phyloP scores from a whole-genome alignment of 1,140 invertebrate genomes.

The Littorina saxatilis region DNA sequence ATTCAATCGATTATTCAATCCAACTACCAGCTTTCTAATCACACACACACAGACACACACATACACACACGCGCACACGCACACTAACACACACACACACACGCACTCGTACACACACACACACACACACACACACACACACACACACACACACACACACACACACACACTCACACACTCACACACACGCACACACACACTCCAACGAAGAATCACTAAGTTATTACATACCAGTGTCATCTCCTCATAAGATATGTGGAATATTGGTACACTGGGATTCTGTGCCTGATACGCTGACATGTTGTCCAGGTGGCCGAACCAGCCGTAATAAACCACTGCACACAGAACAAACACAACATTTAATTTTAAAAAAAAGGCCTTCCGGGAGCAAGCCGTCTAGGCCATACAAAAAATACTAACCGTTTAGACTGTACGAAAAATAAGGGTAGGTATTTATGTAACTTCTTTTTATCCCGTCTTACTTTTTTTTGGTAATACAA shows the following conservation, averaged over 20 bases:
- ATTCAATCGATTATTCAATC: no score
- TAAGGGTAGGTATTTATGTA: no score
- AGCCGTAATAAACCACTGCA: conserved; percentile 15
- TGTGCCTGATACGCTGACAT: not conserved
- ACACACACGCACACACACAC: conserved; percentile 14
- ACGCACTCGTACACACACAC: no score
- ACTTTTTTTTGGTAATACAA: no score
- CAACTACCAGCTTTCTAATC: no score
- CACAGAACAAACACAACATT: not conserved
- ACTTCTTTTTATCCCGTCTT: no score
- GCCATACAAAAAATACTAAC: no score
- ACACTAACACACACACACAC: no score
- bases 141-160: not conserved
- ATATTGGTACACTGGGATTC: not conserved
- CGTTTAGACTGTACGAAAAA: no score
- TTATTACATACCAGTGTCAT: conserved; percentile 5
- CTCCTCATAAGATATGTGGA: conserved; percentile 14
- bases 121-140: not conserved
- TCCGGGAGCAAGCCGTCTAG: no score
- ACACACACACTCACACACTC: not conserved
- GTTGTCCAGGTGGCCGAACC: conserved; percentile 25
- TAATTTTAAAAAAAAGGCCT: not conserved
- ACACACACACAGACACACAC: not conserved
- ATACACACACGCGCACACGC: not conserved
- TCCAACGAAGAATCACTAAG: no score